Evolutionary conservation across 2,888 invertebrate species (phyloP), one percentile per base, ranked within the genome.

Genomic region (Celastrina argiolus): DNA sequence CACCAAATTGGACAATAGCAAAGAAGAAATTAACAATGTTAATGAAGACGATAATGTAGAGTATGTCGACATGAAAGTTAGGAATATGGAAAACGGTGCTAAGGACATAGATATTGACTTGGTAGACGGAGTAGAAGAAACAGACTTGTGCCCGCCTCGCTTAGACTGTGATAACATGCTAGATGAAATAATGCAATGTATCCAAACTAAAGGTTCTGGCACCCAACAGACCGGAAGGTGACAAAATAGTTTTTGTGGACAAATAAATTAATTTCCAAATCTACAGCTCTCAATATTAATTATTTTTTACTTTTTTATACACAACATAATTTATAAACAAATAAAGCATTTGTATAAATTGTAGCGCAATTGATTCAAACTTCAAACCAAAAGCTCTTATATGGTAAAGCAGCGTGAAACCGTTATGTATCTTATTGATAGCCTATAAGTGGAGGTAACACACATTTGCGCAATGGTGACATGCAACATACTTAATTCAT

Each of bases 111-210:
- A 2, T 31, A 31, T 8, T 58, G 31, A 31, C 31, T 31, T 31
- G n/a, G n/a, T n/a, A 56, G 28, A 14, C 8, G 28, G 31, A 8
- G 58, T n/a, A 7, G 34, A 22, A 61, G 36, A 39, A 16, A 36
- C 14, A 61, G 61, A 61, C 5, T 12, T 36, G 36, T 22, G 14
- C 5, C 34, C 18, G 2, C 16, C 18, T 39, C 36, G 74, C 41
- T 77, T 75, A 59, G 78, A 82, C 66, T 79, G 75, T 61, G 80
- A 84, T 56, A 78, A 82, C 68, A 87, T 91, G 85, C 76, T 88
- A 0, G 81, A 85, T n/a, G 90, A 89, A 77, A 88, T 91, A 75
- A 79, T 88, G 78, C 79, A 87, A 67, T 85, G 84, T 67, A 87
- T 88, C 28, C 81, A 81, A 69, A 78, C 72, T n/a, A 78, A 74